These are phyloP conservation scores for Excalfactoria chinensis DNA, from an alignment of 2,113 vertebrate genomes.

Conservation along the genomic window DNA sequence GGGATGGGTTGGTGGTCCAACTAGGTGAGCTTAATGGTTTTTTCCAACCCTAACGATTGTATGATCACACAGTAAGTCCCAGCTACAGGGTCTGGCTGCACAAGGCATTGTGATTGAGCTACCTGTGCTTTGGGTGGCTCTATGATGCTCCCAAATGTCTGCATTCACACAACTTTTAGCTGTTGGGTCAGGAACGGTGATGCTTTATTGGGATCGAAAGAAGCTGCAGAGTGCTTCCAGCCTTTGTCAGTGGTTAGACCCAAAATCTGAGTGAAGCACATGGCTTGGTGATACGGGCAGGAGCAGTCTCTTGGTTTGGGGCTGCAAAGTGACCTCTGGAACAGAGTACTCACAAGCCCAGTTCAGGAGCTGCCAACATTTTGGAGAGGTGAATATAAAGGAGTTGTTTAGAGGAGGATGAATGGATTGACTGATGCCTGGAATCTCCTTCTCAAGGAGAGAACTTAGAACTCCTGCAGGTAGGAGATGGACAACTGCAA, in stretches of 20 bases:
- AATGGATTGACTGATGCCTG: neutral
- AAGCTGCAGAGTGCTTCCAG: neutral
- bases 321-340: neutral
- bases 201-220: neutral
- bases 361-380: neutral
- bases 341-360: neutral
- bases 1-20: too few relatives aligned
- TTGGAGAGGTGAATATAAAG: neutral
- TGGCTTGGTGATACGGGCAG: accelerated
- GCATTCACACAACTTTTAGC: accelerated
- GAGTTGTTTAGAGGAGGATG: neutral
- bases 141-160: neutral
- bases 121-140: neutral
- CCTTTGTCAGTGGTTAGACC: neutral
- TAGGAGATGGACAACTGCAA: slow-evolving; percentile 12
- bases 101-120: neutral
- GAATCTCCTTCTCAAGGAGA: neutral
- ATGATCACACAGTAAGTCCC: accelerated
- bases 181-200: accelerated
- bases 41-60: too few relatives aligned
- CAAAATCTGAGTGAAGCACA: neutral
- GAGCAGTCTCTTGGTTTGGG: neutral
- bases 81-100: neutral
- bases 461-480: neutral
- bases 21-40: too few relatives aligned